Base-by-base conservation (phyloP, 2,888 invertebrate genomes). In the Crepidodera aurea region DNA sequence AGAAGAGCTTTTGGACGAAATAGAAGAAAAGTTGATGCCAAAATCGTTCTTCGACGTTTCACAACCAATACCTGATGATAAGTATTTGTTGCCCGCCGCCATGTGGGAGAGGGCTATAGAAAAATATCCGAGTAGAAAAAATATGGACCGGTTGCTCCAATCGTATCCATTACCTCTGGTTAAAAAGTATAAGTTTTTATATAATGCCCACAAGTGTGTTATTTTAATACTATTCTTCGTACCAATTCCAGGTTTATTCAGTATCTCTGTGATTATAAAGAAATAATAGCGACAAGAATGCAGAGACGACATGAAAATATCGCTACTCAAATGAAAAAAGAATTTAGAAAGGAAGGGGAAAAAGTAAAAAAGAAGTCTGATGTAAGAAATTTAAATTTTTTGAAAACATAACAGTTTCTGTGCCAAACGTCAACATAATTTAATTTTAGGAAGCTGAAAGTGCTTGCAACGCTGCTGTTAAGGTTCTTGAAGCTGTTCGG, bases 81-180 rank as follows among this genome's bases (percentile, higher is more conserved):
- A 72, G 51, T 75, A 75, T 48, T 73, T 77, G 46, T 63, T 80
- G 34, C 80, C 81, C 1, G 71, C 75, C 0, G 74, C 74, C 2
- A 81, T 82, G 80, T 82, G 81, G 81, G 77, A 78, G 51, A 79
- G 79, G 61, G 79, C 76, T 2, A 81, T 81, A 40, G 78, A 78
- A 51, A 76, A 78, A 63, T 73, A 75, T 13, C 81, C 81, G 0
- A 71, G 65, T 2, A 78, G 73, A 58, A 75, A 75, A 39, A 70
- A 77, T 29, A 73, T 80, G 68, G 73, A 73, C 13, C 59, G 51
- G 16, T 62, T 82, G 37, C 69, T 74, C 27, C 68, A 69, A 5
- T 69, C 62, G 25, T 82, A 82, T 67, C 80, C 82, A 0, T 42
- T 73, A 15, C 60, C 71, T 44, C 46, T 80, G 8, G 73, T 79